phyloP scores from a whole-genome alignment of 2,113 vertebrate genomes.

The Meles meles region DNA sequence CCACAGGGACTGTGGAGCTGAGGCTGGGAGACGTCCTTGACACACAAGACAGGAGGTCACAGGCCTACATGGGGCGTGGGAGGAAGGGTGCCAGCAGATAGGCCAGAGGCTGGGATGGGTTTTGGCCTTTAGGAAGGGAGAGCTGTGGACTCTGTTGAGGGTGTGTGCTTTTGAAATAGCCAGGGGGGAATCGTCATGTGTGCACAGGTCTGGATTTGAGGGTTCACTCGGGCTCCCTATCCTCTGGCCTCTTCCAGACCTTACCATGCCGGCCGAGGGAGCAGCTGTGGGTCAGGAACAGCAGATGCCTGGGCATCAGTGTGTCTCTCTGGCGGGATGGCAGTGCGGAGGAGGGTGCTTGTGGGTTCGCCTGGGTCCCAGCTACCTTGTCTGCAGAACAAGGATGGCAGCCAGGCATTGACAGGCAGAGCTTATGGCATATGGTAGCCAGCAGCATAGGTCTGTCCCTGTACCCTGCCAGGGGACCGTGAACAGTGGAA shows the following conservation, averaged over 20 bases:
- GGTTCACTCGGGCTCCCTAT: background rate
- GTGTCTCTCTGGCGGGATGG: fast-evolving
- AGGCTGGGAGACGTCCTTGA: background rate
- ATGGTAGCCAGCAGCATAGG: too few species aligned
- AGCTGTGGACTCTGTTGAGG: background rate
- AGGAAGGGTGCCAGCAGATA: background rate
- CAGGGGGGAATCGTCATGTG: background rate
- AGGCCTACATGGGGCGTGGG: background rate
- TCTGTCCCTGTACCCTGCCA: background rate
- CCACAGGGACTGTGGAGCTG: background rate
- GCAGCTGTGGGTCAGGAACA: too few species aligned
- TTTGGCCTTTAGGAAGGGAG: background rate
- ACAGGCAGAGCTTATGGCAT: fast-evolving
- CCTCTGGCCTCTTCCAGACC: fast-evolving
- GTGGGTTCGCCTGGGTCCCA: background rate
- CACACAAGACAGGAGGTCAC: too few species aligned
- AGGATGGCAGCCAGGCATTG: background rate
- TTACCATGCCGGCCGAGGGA: too few species aligned
- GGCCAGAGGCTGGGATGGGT: background rate
- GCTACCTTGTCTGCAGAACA: background rate
- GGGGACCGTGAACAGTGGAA: fast-evolving
- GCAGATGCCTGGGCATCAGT: background rate
- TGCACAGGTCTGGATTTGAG: background rate
- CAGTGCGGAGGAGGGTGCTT: background rate
- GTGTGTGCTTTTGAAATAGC: background rate